Percentiles rank a stretch among this genome's conserved stretches.
Evolutionary conservation across 1,140 invertebrate genomes (phyloP).

Genomic region (Cephus cinctus): DNA sequence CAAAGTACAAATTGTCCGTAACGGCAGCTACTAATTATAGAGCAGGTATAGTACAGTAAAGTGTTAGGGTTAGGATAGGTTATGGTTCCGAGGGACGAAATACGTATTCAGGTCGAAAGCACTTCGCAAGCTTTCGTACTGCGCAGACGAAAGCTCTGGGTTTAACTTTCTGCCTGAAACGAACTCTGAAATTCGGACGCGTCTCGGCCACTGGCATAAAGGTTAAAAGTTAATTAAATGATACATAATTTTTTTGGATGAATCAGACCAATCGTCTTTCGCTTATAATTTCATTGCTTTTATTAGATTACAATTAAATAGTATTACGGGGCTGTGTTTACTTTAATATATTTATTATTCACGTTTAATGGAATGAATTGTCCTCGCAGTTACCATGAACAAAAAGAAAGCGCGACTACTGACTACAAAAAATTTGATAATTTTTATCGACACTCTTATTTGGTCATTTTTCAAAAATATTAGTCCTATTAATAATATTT

Average conservation of each 20-base stretch:
- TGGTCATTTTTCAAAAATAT: too few relatives aligned
- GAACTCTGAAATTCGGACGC: too few relatives aligned
- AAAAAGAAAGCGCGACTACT: too few relatives aligned
- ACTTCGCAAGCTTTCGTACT: slow-evolving; percentile 9
- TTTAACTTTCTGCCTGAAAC: not conserved
- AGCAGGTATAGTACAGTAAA: not conserved
- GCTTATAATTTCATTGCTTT: slow-evolving; percentile 4
- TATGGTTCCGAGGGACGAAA: not conserved
- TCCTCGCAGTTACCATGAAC: too few relatives aligned
- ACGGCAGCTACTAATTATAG: slow-evolving; percentile 7
- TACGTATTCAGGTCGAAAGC: not conserved
- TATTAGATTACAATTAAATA: slow-evolving; percentile 8
- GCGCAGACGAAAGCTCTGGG: not conserved
- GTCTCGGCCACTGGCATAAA: too few relatives aligned
- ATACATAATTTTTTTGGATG: slow-evolving; percentile 1
- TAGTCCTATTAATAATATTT: slow-evolving; percentile 17
- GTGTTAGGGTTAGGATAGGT: not conserved
- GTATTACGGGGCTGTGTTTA: slow-evolving; percentile 32
- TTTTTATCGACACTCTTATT: too few relatives aligned
- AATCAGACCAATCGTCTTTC: not conserved
- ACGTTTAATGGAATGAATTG: too few relatives aligned
- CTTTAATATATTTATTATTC: too few relatives aligned
- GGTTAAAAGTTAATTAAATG: not conserved
- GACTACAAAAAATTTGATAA: too few relatives aligned
- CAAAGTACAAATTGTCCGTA: not conserved